phyloP scores from a whole-genome alignment of 64 coral and sea anemone genomes.

The Stichodactyla helianthus region DNA sequence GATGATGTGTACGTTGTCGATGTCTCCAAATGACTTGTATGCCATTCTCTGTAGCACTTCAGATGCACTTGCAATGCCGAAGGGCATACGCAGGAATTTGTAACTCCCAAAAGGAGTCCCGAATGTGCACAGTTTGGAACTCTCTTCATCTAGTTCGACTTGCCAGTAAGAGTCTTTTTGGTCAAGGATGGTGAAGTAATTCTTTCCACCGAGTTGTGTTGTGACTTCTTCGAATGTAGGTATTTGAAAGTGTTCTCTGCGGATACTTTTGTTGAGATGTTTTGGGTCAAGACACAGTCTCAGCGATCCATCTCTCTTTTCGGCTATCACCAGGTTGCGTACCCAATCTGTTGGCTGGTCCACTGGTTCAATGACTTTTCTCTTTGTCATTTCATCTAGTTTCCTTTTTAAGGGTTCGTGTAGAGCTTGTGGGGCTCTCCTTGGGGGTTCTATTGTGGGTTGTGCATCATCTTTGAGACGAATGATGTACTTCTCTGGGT shows the following conservation, averaged over 20 bases:
- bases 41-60: neutral
- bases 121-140: conserved; percentile 13
- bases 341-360: conserved; percentile 17
- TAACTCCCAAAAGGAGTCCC: conserved; percentile 9
- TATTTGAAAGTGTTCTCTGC: conserved; percentile 20
- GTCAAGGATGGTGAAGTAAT: conserved; percentile 36
- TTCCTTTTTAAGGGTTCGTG: conserved; percentile 8
- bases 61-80: neutral
- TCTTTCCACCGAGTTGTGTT: conserved; percentile 24
- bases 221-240: conserved; percentile 28
- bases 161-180: neutral
- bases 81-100: neutral
- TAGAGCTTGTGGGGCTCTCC: conserved; percentile 16
- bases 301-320: conserved; percentile 19
- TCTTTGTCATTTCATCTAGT: neutral
- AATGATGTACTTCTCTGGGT: conserved; percentile 11
- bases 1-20: neutral
- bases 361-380: conserved; percentile 17
- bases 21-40: neutral
- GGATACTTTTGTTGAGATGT: conserved; percentile 24
- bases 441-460: neutral
- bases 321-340: conserved; percentile 29
- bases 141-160: conserved; percentile 18
- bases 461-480: conserved; percentile 7
- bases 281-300: conserved; percentile 48